phyloP scores from a whole-genome alignment of 1,140 invertebrate genomes.

The Cydia splendana region DNA sequence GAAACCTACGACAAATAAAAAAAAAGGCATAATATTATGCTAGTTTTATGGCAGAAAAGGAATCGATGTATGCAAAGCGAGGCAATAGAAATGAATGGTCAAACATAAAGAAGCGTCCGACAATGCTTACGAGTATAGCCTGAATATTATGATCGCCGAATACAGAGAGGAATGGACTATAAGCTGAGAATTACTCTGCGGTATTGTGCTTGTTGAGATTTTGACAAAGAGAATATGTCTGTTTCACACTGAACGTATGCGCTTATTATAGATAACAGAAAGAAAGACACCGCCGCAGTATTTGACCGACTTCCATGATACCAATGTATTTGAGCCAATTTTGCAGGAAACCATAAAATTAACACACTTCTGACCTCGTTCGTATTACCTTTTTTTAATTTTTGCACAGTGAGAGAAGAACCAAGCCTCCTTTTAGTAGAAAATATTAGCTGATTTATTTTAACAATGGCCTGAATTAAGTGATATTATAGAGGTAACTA shows the following conservation, averaged over 20 bases:
- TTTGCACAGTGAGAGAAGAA: too few species aligned
- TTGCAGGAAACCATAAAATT: too few species aligned
- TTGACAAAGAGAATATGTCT: not conserved
- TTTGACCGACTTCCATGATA: too few species aligned
- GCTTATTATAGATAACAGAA: too few species aligned
- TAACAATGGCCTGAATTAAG: not conserved
- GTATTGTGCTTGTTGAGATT: not conserved
- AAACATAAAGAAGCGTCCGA: conserved; percentile 26
- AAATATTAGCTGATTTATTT: too few species aligned
- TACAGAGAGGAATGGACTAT: not conserved
- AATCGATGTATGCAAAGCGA: conserved; percentile 14
- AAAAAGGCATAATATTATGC: conserved; percentile 27
- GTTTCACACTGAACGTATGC: not conserved
- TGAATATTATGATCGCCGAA: conserved; percentile 5
- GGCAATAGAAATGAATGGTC: conserved; percentile 30
- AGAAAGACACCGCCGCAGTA: too few species aligned
- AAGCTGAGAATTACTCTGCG: not conserved
- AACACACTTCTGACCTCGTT: too few species aligned
- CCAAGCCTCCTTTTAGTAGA: too few species aligned
- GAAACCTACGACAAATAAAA: conserved; percentile 16
- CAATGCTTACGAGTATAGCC: conserved; percentile 19
- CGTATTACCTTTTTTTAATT: too few species aligned
- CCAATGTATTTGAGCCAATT: too few species aligned
- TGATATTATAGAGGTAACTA: too few species aligned
- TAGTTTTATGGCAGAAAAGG: conserved; percentile 20